Evolutionary conservation across 1,140 invertebrate genomes (phyloP), one percentile per base, ranked within the genome.

Genomic region (Chlorops oryzae): DNA sequence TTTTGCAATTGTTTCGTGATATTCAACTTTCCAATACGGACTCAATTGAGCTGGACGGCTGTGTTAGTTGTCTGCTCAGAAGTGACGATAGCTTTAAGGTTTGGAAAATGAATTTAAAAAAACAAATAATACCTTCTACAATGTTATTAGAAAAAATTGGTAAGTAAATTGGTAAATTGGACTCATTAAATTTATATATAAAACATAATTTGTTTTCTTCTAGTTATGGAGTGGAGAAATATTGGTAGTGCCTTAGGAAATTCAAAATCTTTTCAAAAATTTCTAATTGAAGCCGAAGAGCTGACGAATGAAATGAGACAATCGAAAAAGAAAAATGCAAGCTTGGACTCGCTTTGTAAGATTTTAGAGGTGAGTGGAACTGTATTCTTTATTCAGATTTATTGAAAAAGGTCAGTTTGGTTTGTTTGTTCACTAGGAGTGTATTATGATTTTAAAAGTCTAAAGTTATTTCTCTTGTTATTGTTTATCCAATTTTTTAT

Each of bases 101-200:
- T 10, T 82, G 80, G 80, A 75, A 61, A 50, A 76, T 76, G 60
- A 52, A 78, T 43, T 78, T 80, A 54, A 60, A 63, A 6, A 82
- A 80, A 50, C 66, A 80, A 62, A 62, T 78, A 18, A 17, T 63
- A 21, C 44, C 66, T 3, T 63, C 64, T 3, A 48, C 61, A 15
- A n/a, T 67, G 44, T 37, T 70, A 9, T 41, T 70, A 3, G 47
- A 54, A 24, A 54, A 54, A 23, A 69, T 70, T 46, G 57, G 65
- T 68, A 55, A 34, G 50, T 32, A 28, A 21, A 32, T n/a, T n/a
- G n/a, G n/a, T 10, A 35, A 21, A 32, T 35, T 3, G 10, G 13
- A 37, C 10, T 39, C 13, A 27, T 40, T 41, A 23, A 5, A 27
- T 25, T 39, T 27, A 20, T 13, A 32, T 17, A 5, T 28, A 9